Conservation (phyloP, 2,888 invertebrate genomes). For the Lysandra bellargus region DNA sequence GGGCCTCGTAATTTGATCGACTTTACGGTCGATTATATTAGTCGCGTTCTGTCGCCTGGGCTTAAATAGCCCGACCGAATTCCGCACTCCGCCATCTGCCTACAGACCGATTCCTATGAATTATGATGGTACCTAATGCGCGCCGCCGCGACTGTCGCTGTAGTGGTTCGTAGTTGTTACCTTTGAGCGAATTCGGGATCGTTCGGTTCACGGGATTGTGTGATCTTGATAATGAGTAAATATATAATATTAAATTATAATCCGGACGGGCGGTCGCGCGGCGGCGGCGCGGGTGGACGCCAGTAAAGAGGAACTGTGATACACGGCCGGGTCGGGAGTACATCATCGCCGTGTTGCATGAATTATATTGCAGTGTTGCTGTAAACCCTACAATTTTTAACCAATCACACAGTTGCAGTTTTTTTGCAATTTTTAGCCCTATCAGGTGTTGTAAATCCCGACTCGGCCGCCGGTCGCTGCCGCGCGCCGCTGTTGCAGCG, state of each 20-base stretch:
- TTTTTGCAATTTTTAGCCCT: slow-evolving; percentile 36
- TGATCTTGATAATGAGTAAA: slow-evolving; percentile 75
- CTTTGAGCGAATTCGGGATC: slow-evolving; percentile 62
- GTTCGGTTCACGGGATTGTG: slow-evolving; percentile 75
- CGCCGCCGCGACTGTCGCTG: slow-evolving; percentile 39
- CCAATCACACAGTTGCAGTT: neutral
- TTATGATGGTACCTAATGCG: neutral
- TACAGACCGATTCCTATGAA: neutral
- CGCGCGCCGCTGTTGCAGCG: slow-evolving; percentile 68
- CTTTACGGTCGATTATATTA: neutral
- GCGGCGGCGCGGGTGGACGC: slow-evolving; percentile 33
- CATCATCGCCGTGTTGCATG: slow-evolving; percentile 38
- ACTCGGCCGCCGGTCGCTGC: slow-evolving; percentile 40
- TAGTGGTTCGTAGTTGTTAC: slow-evolving; percentile 65
- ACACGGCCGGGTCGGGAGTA: slow-evolving; percentile 46
- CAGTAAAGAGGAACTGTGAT: slow-evolving; percentile 47
- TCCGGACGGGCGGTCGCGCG: slow-evolving; percentile 35
- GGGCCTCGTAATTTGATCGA: neutral
- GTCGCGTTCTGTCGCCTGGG: neutral
- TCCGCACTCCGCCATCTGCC: neutral
- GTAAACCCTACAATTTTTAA: neutral
- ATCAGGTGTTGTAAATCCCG: neutral
- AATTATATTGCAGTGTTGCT: neutral
- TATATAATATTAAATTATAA: slow-evolving; percentile 65
- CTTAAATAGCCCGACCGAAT: neutral